Conservation (phyloP, 30 jellyfish, hydroid and myxozoan species). For the Hydra vulgaris region DNA sequence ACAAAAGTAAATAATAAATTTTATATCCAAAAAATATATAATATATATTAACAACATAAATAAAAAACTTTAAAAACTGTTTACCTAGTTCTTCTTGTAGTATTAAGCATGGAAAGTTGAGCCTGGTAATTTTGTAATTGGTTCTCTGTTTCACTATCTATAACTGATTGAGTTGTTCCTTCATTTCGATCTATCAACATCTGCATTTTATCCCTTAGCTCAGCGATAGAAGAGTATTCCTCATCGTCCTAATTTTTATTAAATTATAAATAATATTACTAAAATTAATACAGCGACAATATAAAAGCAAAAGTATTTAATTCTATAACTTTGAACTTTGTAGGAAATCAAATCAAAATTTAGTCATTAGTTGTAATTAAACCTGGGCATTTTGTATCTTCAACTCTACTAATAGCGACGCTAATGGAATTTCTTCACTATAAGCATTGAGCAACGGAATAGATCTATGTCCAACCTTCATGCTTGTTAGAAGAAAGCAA, state of each 20-base stretch:
- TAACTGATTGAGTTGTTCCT: slow-evolving; percentile 6
- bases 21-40: no score
- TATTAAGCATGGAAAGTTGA: slow-evolving; percentile 60
- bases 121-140: slow-evolving; percentile 69
- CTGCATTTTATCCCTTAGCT: slow-evolving; percentile 88
- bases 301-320: neutral
- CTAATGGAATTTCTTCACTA: slow-evolving; percentile 74
- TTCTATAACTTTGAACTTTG: no score
- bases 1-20: no score
- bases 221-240: slow-evolving; percentile 88
- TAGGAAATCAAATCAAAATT: neutral
- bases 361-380: neutral
- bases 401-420: slow-evolving; percentile 60
- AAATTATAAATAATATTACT: neutral
- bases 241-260: slow-evolving; percentile 63
- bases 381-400: slow-evolving; percentile 88
- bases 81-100: slow-evolving; percentile 66
- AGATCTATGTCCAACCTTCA: slow-evolving; percentile 83
- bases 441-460: slow-evolving; percentile 64
- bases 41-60: no score
- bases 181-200: slow-evolving; percentile 63
- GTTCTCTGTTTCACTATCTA: slow-evolving; percentile 32
- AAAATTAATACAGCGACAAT: neutral
- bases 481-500: slow-evolving; percentile 67
- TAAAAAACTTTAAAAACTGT: neutral